phyloP scores from a whole-genome alignment of 2,888 invertebrate genomes.

The Lepidonotus clava region DNA sequence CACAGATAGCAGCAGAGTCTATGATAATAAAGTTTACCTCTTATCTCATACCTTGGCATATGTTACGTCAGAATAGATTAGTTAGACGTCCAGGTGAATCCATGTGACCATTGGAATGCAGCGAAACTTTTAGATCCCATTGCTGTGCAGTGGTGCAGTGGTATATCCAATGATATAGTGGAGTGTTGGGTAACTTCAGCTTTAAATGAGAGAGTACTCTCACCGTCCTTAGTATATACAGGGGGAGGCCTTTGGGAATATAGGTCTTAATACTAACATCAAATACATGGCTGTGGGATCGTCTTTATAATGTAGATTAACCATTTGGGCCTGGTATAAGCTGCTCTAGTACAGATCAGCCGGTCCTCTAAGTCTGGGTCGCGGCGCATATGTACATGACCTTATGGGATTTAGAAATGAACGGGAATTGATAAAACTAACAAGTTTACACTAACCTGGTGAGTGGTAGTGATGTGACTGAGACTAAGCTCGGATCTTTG shows the following conservation, averaged over 20 bases:
- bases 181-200: not conserved
- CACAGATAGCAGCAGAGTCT: slow-evolving; percentile 5
- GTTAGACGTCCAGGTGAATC: not conserved
- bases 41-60: slow-evolving; percentile 32
- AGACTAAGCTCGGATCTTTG: slow-evolving; percentile 41
- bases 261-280: slow-evolving; percentile 8
- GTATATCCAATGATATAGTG: no score
- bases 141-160: not conserved
- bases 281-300: slow-evolving; percentile 8
- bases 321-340: not conserved
- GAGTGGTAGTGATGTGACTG: not conserved
- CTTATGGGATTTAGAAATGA: slow-evolving; percentile 37
- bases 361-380: no score
- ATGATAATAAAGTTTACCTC: slow-evolving; percentile 19
- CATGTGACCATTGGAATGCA: not conserved
- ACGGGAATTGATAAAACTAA: slow-evolving; percentile 46
- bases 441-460: slow-evolving; percentile 36
- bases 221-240: no score
- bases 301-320: not conserved
- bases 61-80: slow-evolving; percentile 28
- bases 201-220: not conserved
- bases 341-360: no score
- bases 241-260: not conserved
- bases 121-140: no score
- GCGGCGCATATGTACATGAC: no score